Evolutionary conservation across 2,797 vertebrate genomes (phyloP), one percentile per base, ranked within the genome.

Genomic region (Phaenicophaeus curvirostris): DNA sequence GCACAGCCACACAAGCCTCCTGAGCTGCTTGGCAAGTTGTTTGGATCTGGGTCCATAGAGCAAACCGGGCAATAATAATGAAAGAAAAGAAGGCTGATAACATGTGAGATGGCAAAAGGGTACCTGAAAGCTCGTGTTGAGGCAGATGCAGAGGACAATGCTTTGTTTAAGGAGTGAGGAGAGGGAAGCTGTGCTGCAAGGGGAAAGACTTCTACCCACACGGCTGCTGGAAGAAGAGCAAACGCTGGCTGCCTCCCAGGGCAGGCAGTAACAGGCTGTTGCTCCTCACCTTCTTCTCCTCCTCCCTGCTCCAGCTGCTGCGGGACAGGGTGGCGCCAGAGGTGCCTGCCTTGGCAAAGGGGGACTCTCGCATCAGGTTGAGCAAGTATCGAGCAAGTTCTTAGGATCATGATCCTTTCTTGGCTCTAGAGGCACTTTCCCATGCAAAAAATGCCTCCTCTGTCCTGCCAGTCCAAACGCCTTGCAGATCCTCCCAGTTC

Each of bases 381-480:
- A 67, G 63, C 83, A 59, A 94, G 94, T 96, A 95, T 86, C 2
- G 23, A 95, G 79, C 0, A 2, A 86, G 71, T 78, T 93, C 80
- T 74, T 88, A 51, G 35, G 76, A 95, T 93, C 87, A 63, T n/a
- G 85, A 94, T 94, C 71, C 59, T 90, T 81, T 79, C 55, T 93
- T 96, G 93, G 93, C 94, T 96, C 89, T 55, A 48, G 71, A 95
- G 67, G 88, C 84, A 87, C 77, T 95, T 96, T 96, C 94, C 93
- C 91, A 94, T 76, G 80, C 25, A 95, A 51, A 81, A 90, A 88
- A 23, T 33, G 39, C 11, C 59, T 91, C 21, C 62, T 73, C 58
- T 69, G 33, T 88, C 74, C 67, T 88, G 74, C 86, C 80, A 86
- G 87, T 69, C 85, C 73, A 69, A 91, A 78, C 58, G 59, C n/a